Percentiles rank a stretch among this genome's conserved stretches.
Conservation (phyloP, 1,140 invertebrate genomes). For the Panonychus citri region DNA sequence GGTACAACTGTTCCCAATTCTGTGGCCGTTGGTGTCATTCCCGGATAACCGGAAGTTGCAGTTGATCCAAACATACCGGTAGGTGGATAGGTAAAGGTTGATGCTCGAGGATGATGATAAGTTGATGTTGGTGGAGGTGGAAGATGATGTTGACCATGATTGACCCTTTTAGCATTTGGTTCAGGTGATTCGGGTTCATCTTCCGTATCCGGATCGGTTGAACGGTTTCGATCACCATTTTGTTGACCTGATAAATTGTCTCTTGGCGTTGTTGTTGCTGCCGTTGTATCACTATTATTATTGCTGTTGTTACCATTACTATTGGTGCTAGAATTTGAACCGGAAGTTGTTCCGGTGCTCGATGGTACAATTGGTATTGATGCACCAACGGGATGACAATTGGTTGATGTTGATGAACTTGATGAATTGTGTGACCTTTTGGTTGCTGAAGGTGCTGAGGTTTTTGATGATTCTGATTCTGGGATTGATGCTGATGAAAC, state of each 20-base stretch:
- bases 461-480: background rate
- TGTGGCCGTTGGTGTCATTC: background rate
- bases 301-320: background rate
- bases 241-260: background rate
- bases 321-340: background rate
- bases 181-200: conserved; percentile 1
- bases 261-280: background rate
- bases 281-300: background rate
- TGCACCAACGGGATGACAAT: too few species aligned
- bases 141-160: background rate
- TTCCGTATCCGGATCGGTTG: background rate
- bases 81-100: conserved; percentile 1
- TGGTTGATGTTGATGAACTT: background rate
- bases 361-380: too few species aligned
- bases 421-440: background rate
- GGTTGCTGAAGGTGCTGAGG: background rate
- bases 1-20: conserved; percentile 9
- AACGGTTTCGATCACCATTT: background rate
- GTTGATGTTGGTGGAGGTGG: conserved; percentile 1
- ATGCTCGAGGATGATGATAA: conserved; percentile 4
- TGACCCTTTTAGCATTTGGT: background rate
- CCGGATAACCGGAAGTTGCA: background rate
- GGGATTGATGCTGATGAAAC: background rate
- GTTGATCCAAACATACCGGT: conserved; percentile 6
- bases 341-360: too few species aligned